A percentile compares a stretch with the other conserved stretches of the same genome.
Conservation (phyloP, 1,140 invertebrate genomes). For the Zelostemma sp. region DNA sequence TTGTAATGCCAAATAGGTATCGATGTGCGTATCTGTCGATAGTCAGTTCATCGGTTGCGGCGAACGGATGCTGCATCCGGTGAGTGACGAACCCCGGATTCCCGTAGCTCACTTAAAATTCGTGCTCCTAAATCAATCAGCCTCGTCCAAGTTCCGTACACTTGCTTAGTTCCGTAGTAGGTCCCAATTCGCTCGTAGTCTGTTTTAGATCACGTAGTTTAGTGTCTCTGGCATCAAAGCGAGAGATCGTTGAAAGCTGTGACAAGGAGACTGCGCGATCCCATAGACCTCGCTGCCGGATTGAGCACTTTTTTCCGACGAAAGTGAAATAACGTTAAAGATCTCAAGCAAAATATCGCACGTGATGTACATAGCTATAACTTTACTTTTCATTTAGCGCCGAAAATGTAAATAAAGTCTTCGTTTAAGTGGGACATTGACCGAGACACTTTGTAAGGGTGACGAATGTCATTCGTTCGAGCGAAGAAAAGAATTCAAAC, state of each 20-base stretch:
- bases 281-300: conserved; percentile 15
- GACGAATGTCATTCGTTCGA: no score
- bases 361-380: not conserved
- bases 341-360: not conserved
- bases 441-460: no score
- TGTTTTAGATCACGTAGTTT: conserved; percentile 48
- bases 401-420: conserved; percentile 3
- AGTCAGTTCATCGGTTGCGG: conserved; percentile 70
- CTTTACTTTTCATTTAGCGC: conserved; percentile 1
- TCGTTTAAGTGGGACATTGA: no score
- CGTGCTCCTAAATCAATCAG: conserved; percentile 53
- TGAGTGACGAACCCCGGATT: conserved; percentile 69
- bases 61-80: conserved; percentile 69
- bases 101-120: conserved; percentile 64
- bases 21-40: conserved; percentile 69
- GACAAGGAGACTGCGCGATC: conserved; percentile 29
- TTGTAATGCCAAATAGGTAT: conserved; percentile 72
- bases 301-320: conserved; percentile 15
- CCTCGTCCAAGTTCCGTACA: conserved; percentile 54
- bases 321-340: not conserved
- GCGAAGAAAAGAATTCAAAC: conserved; percentile 3
- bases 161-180: conserved; percentile 52
- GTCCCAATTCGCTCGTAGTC: conserved; percentile 46
- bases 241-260: conserved; percentile 39
- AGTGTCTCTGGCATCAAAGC: conserved; percentile 40